Evolutionary conservation across 2,113 vertebrate genomes (phyloP), one percentile per base, ranked within the genome.

Genomic region (Tyrannus savana): DNA sequence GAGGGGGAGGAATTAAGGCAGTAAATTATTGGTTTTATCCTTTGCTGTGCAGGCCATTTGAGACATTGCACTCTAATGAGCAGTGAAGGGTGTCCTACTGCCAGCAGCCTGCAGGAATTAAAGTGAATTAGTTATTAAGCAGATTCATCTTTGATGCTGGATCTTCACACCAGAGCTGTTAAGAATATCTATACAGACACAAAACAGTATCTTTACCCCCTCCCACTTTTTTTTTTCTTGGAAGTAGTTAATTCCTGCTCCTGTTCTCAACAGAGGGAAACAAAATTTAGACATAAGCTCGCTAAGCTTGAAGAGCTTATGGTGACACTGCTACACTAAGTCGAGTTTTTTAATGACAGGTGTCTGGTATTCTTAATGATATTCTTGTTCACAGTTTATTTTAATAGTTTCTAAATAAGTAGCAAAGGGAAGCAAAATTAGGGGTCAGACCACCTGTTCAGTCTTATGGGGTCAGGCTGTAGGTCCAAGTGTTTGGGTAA

Each of bases 171-270:
- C 6, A 55, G 41, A 64, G 12, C 19, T 73, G 10, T 55, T 77
- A 63, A 33, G 23, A 63, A 25, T 52, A 31, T 35, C 14, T 68
- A 11, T 46, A 22, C 2, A 44, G 23, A 25, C 8, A 50, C 6
- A 27, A 18, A 84, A 15, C 3, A 42, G 2, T 7, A 33, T 33
- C 4, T 44, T 11, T 13, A 0, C 5, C 3, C 2, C 1, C 1
- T 7, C 5, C 4, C 3, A 2, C 8, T 4, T 8, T 14, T 12
- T 68, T n/a, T 31, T 5, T 9, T 10, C 12, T 50, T 75, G n/a
- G 9, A 62, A 78, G 15, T 14, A 28, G 8, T 47, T 2, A 60
- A 7, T 80, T 77, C 17, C 16, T 2, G 30, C 8, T 35, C 18
- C 4, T 76, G 60, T 31, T 6, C 14, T 82, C 33, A 27, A 2